Evolutionary conservation across 1,140 invertebrate species (phyloP).

Genomic region (Drosophila teissieri): DNA sequence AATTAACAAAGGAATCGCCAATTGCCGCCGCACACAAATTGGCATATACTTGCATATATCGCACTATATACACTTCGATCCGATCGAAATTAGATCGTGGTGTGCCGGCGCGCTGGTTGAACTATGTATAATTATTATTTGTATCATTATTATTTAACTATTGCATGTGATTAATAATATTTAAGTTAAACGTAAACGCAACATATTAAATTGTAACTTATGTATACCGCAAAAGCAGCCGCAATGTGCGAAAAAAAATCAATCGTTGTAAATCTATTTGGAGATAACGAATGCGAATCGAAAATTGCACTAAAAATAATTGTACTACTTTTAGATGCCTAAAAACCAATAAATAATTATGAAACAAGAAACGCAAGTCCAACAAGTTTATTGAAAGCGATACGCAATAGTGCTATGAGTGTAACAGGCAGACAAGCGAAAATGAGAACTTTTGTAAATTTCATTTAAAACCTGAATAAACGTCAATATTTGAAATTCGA

Average conservation of each 20-base stretch:
- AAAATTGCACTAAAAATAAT: constrained; percentile 69
- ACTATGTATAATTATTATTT: constrained; percentile 81
- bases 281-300: constrained; percentile 48
- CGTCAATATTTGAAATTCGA: constrained; percentile 70
- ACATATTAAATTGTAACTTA: constrained; percentile 82
- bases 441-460: constrained; percentile 62
- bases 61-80: constrained; percentile 26
- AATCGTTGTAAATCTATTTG: constrained; percentile 54
- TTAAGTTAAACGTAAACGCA: constrained; percentile 81
- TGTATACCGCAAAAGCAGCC: constrained; percentile 68
- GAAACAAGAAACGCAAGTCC: constrained; percentile 63
- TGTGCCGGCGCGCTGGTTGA: constrained; percentile 47
- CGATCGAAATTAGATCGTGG: constrained; percentile 7
- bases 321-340: constrained; percentile 80
- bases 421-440: constrained; percentile 33
- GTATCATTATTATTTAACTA: constrained; percentile 82
- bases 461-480: constrained; percentile 69
- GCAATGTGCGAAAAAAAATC: constrained; percentile 25
- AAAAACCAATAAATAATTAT: constrained; percentile 74
- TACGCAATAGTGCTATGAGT: constrained; percentile 33
- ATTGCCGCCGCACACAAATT: constrained; percentile 27
- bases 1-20: constrained; percentile 64
- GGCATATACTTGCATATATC: constrained; percentile 10
- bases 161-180: constrained; percentile 84
- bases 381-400: constrained; percentile 53